phyloP scores from a whole-genome alignment of 2,888 invertebrate genomes.

The Polyploca ridens region DNA sequence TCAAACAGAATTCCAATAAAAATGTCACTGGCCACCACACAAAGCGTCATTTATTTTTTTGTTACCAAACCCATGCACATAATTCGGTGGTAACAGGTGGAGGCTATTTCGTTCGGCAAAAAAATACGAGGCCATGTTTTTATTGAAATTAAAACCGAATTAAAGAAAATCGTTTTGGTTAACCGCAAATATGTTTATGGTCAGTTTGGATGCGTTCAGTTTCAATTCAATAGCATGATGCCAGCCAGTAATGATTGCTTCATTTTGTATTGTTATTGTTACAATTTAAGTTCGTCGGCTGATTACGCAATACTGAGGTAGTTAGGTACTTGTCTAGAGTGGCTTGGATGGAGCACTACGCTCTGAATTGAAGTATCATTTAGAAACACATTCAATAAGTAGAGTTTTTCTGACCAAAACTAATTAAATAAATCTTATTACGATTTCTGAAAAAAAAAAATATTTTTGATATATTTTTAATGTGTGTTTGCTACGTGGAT shows the following conservation, averaged over 20 bases:
- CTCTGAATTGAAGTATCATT: background rate
- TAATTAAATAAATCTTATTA: background rate
- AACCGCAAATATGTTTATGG: constrained; percentile 66
- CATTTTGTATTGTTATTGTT: constrained; percentile 19
- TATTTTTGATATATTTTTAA: background rate
- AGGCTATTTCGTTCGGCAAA: constrained; percentile 46
- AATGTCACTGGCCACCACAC: constrained; percentile 34
- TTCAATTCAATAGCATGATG: constrained; percentile 35
- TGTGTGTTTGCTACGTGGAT: too few species aligned
- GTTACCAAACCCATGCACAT: constrained; percentile 39
- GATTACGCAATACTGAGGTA: background rate
- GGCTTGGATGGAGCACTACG: background rate
- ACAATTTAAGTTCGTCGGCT: background rate
- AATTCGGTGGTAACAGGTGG: constrained; percentile 68
- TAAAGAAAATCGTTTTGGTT: constrained; percentile 66
- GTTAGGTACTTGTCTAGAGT: background rate
- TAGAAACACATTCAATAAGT: background rate
- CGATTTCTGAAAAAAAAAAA: too few species aligned
- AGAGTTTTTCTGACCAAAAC: too few species aligned
- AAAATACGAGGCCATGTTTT: constrained; percentile 44
- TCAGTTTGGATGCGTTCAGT: constrained; percentile 36
- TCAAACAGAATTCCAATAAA: constrained; percentile 25
- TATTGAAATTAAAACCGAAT: constrained; percentile 72
- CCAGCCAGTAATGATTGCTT: constrained; percentile 32
- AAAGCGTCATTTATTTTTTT: constrained; percentile 24